These are phyloP conservation scores for Acrocephalus kingi DNA, from an alignment of 2,113 vertebrate species.

Conservation along the genomic window DNA sequence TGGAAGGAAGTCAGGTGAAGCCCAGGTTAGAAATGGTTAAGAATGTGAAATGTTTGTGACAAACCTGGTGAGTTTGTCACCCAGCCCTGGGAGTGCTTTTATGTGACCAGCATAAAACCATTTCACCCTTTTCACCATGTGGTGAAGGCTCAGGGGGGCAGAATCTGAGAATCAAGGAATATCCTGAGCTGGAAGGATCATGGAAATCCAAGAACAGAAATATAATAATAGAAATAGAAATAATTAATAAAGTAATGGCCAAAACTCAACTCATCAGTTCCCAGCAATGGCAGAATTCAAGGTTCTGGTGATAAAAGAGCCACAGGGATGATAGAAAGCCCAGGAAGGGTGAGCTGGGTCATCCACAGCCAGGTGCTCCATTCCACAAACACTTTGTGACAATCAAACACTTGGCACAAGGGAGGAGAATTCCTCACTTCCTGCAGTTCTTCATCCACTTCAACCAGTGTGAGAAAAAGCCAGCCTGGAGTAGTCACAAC, in stretches of 20 bases:
- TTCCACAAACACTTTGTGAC: background rate
- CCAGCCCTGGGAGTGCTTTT: background rate
- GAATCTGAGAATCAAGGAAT: background rate
- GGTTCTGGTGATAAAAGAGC: background rate
- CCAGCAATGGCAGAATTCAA: background rate
- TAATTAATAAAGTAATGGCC: rapidly evolving
- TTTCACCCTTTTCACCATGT: background rate
- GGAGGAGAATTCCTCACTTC: background rate
- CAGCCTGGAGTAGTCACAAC: background rate
- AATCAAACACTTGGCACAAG: background rate
- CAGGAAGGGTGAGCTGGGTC: background rate
- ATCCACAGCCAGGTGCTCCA: background rate
- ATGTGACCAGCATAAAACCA: background rate
- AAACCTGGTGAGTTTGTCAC: background rate
- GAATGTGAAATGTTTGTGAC: background rate
- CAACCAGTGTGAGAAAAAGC: background rate
- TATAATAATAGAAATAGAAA: background rate
- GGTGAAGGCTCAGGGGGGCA: background rate
- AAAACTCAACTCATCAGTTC: rapidly evolving
- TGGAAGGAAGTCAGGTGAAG: background rate
- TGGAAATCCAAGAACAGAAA: background rate
- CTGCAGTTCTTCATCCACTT: background rate
- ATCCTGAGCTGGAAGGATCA: background rate
- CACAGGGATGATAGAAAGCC: background rate
- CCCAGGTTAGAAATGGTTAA: background rate